Evolutionary conservation across 2,113 vertebrate genomes (phyloP).

Genomic region (Menura novaehollandiae): DNA sequence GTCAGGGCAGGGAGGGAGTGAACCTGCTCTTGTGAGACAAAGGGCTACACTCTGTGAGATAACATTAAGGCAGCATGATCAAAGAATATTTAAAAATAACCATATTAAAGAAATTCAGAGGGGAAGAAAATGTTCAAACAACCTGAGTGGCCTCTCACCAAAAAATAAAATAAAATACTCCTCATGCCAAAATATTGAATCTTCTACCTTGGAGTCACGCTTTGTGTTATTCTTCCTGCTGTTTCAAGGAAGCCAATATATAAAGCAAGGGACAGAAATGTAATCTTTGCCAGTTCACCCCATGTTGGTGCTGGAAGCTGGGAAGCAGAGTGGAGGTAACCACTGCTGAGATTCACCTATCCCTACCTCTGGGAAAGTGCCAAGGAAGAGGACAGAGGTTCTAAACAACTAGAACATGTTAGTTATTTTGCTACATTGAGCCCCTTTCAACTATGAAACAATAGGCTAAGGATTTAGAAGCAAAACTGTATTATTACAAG

Average conservation of each 20-base stretch:
- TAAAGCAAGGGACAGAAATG: background rate
- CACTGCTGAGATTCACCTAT: background rate
- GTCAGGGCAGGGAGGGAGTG: constrained; percentile 29
- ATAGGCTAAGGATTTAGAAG: background rate
- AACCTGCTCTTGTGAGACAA: constrained; percentile 46
- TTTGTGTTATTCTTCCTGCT: background rate
- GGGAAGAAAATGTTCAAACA: background rate
- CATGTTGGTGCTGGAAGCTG: background rate
- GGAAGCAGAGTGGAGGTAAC: background rate
- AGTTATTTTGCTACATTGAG: background rate
- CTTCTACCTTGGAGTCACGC: background rate
- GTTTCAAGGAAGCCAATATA: background rate
- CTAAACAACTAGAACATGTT: background rate
- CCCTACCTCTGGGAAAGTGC: background rate
- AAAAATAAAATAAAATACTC: background rate
- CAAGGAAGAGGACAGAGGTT: background rate
- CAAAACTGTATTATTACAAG: background rate
- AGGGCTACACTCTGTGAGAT: constrained; percentile 25
- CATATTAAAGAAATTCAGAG: background rate
- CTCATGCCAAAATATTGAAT: background rate
- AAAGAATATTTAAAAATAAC: constrained; percentile 27
- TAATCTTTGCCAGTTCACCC: background rate
- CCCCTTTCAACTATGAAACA: background rate
- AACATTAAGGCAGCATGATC: background rate
- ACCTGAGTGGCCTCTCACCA: background rate